phyloP scores from a whole-genome alignment of 2,888 invertebrate genomes.

The Chrysolina haemoptera region DNA sequence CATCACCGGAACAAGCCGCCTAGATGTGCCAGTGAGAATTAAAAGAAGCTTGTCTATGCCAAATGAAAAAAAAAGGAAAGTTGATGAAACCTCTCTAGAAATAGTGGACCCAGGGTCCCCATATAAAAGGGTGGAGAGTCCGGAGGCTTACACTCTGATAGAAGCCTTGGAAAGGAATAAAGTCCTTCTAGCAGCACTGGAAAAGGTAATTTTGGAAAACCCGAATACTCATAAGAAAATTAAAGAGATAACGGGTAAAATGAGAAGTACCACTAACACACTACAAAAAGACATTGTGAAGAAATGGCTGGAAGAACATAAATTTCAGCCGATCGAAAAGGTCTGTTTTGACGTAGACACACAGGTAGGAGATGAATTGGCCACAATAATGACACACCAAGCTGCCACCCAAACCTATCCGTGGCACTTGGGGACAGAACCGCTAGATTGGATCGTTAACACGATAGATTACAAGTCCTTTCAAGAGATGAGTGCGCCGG shows the following conservation, averaged over 20 bases:
- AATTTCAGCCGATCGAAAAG: slow-evolving; percentile 10
- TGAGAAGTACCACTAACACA: background rate
- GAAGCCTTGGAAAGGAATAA: background rate
- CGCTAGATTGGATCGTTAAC: background rate
- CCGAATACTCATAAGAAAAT: slow-evolving; percentile 23
- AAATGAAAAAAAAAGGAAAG: background rate
- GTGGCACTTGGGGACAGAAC: background rate
- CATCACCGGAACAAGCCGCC: background rate
- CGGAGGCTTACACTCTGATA: background rate
- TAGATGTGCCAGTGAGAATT: background rate
- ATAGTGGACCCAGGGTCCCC: background rate
- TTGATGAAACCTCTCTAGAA: background rate
- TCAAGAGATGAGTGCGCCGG: background rate
- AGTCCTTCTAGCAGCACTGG: background rate
- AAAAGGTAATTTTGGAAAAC: background rate
- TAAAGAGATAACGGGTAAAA: slow-evolving; percentile 1
- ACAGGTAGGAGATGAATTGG: background rate
- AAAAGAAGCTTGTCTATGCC: background rate
- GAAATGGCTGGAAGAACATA: slow-evolving; percentile 21
- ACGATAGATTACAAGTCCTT: background rate
- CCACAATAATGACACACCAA: background rate
- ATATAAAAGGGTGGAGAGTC: slow-evolving; percentile 4
- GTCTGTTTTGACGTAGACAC: background rate
- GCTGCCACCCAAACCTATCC: background rate
- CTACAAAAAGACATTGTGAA: slow-evolving; percentile 3